Base-by-base conservation (phyloP, 1,140 invertebrate genomes). In the Grapholita molesta region DNA sequence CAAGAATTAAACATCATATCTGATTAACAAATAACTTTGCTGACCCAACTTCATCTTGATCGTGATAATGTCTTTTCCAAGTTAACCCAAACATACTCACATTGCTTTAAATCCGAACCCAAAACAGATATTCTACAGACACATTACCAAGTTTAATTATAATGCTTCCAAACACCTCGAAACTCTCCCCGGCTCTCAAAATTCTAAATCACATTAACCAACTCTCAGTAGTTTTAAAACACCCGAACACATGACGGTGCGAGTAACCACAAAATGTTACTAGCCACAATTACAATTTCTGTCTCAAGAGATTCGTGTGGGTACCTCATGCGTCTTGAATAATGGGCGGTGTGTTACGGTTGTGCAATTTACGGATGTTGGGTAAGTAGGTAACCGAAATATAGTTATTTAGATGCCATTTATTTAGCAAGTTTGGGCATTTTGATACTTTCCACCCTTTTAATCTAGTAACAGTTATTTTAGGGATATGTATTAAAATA, bases 291-390 rank as follows among this genome's bases (percentile, higher is more conserved):
- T 61, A 61, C 55, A 61, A 61, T 61, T 30, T 28, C 55, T 61
- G 55, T 61, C 55, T 61, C 55, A 61, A 61, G 55, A 61, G 55
- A 61, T 61, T 32, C 55, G 55, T 28, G 53, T 57, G n/a, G 35
- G 42, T 61, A 30, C 28, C 11, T 15, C 55, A n/a, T 61, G n/a
- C 55, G 55, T 25, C 55, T 61, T 61, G 32, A 61, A 61, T 61
- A 61, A 61, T 61, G 55, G 25, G 28, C 15, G 28, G 55, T 61
- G 18, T 61, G 25, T 61, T 61, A 61, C 55, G 15, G 12, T 18
- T 52, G 25, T 28, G 32, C 12, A 61, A 61, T 61, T 61, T 61
- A 61, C 55, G 55, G 53, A 25, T 30, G 25, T 61, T 25, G 53
- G 24, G 53, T 18, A 28, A 25, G 53, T 15, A 61, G n/a, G 30